A percentile compares a stretch with the other conserved stretches of the same genome.
These are phyloP conservation scores for Istiophorus platypterus DNA, from an alignment of 2,113 vertebrate genomes.

Conservation along the genomic window DNA sequence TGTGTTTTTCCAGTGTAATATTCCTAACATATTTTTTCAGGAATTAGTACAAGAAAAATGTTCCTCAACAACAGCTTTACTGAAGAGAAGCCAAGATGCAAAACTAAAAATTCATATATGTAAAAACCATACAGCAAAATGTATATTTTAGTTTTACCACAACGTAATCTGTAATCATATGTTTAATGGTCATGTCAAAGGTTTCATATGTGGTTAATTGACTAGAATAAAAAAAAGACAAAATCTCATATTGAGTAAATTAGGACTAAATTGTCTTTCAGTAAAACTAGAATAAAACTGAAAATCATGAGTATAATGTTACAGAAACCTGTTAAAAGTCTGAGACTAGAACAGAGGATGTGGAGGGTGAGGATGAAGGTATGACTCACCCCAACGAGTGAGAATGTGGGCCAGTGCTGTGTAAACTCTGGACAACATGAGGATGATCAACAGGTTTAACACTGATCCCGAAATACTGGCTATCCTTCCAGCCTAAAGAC, in stretches of 20 bases:
- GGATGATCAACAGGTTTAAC: slow-evolving; percentile 84
- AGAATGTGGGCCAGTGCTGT: slow-evolving; percentile 81
- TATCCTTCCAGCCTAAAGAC: slow-evolving; percentile 78
- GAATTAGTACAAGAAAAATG: not conserved
- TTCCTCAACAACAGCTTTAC: not conserved
- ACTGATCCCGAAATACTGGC: slow-evolving; percentile 83
- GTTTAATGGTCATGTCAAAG: not conserved
- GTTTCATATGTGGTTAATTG: not conserved
- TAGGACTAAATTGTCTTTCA: too few relatives aligned
- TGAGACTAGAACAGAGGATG: not conserved
- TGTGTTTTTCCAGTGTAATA: too few relatives aligned
- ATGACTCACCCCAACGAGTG: slow-evolving; percentile 85
- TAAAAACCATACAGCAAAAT: too few relatives aligned
- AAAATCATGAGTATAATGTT: not conserved
- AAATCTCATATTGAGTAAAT: too few relatives aligned
- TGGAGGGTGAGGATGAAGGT: not conserved
- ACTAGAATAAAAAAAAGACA: too few relatives aligned
- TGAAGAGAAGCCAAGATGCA: too few relatives aligned
- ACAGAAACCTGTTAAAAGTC: not conserved
- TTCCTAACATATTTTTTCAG: too few relatives aligned
- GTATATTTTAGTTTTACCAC: too few relatives aligned
- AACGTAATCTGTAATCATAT: not conserved
- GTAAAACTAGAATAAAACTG: too few relatives aligned
- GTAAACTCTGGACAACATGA: slow-evolving; percentile 84
- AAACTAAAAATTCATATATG: too few relatives aligned